Evolutionary conservation across 2,888 invertebrate species (phyloP).

Genomic region (Drosophila imparisetae): DNA sequence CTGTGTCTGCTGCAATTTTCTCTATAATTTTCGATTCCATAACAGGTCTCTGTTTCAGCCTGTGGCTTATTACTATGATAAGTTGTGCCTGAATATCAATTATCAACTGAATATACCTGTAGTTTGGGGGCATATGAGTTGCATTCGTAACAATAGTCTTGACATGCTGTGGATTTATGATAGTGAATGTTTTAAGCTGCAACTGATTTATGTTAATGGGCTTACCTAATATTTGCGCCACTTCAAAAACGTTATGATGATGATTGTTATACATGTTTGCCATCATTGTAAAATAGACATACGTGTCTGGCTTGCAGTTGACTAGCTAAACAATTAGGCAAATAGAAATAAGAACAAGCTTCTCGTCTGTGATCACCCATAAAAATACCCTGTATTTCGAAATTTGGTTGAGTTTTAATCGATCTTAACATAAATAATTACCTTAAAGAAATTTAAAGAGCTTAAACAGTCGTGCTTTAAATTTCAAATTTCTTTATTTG

Average conservation of each 20-base stretch:
- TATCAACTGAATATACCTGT: constrained; percentile 31
- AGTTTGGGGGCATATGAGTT: constrained; percentile 7
- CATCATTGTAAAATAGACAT: constrained; percentile 67
- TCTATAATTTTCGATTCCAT: constrained; percentile 9
- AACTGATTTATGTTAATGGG: constrained; percentile 71
- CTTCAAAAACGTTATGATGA: constrained; percentile 66
- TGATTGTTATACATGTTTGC: constrained; percentile 75
- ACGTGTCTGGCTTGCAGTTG: constrained; percentile 68
- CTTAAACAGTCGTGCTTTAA: not conserved
- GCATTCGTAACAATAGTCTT: constrained; percentile 45
- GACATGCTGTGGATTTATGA: constrained; percentile 35
- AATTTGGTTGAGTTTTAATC: not conserved
- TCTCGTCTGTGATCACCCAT: not conserved
- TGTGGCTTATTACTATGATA: constrained; percentile 56
- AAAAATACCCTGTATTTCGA: not conserved
- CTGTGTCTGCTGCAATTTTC: not conserved
- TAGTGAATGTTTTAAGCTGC: constrained; percentile 38
- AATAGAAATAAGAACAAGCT: constrained; percentile 9
- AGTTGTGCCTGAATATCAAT: constrained; percentile 56
- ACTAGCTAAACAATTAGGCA: constrained; percentile 39
- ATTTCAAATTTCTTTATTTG: not conserved
- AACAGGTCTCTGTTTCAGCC: constrained; percentile 17
- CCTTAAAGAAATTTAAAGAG: not conserved
- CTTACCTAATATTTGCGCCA: constrained; percentile 68
- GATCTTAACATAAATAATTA: not conserved